These are phyloP conservation scores for Chesias legatella DNA, from an alignment of 2,888 invertebrate genomes.

Conservation along the genomic window DNA sequence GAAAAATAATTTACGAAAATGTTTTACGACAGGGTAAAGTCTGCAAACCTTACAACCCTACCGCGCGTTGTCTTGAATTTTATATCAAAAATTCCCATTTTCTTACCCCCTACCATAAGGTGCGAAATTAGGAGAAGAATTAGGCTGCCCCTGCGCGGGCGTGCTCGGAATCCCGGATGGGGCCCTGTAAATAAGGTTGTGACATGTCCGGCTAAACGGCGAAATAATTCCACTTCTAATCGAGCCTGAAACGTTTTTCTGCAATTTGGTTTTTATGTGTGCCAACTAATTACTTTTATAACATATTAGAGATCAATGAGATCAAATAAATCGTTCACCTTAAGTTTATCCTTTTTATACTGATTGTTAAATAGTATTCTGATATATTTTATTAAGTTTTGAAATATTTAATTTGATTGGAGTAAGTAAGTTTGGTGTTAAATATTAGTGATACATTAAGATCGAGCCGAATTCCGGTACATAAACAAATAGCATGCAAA, in stretches of 20 bases:
- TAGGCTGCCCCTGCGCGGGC: slow-evolving; percentile 65
- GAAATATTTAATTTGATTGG: no score
- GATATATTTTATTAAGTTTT: no score
- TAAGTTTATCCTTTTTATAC: no score
- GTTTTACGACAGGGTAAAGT: slow-evolving; percentile 28
- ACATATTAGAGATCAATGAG: no score
- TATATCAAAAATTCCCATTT: slow-evolving; percentile 63
- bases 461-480: no score
- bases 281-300: no score
- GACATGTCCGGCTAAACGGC: slow-evolving; percentile 3
- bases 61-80: slow-evolving; percentile 45
- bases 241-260: not conserved
- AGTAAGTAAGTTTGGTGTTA: no score
- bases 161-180: slow-evolving; percentile 64
- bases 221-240: not conserved
- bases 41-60: slow-evolving; percentile 34
- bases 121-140: slow-evolving; percentile 77
- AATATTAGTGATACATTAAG: no score
- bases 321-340: no score
- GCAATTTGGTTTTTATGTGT: no score
- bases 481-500: no score
- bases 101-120: slow-evolving; percentile 71
- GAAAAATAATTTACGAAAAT: slow-evolving; percentile 22
- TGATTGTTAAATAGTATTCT: no score
- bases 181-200: slow-evolving; percentile 33